phyloP scores from a whole-genome alignment of 2,113 vertebrate genomes.

The Acrocephalus arundinaceus region DNA sequence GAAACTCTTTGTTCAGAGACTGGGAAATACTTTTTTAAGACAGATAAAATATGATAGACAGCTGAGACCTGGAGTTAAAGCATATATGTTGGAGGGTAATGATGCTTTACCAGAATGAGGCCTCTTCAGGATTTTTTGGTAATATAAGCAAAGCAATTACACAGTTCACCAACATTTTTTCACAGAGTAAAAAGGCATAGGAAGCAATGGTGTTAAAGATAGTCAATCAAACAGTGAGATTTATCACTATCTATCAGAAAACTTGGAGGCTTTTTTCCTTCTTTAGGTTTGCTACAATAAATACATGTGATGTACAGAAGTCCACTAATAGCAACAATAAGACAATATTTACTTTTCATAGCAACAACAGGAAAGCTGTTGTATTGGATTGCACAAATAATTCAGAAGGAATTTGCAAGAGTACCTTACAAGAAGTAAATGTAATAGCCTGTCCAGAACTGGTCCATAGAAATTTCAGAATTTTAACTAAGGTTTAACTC shows the following conservation, averaged over 20 bases:
- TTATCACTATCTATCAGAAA: not conserved
- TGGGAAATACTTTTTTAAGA: not conserved
- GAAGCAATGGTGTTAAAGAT: not conserved
- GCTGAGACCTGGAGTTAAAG: not conserved
- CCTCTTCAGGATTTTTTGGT: not conserved
- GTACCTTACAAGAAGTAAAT: not conserved
- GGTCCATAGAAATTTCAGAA: not conserved
- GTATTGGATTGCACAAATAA: not conserved
- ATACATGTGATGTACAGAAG: not conserved
- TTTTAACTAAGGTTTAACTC: not conserved
- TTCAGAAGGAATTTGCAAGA: not conserved
- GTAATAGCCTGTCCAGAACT: not conserved
- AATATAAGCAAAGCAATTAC: not conserved
- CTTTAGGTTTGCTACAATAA: not conserved
- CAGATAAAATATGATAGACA: not conserved
- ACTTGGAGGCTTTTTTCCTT: not conserved
- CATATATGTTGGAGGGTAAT: not conserved
- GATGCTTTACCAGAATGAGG: not conserved
- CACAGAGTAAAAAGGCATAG: not conserved
- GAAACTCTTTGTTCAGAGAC: not conserved
- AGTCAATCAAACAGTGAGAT: not conserved
- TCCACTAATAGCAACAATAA: not conserved
- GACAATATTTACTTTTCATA: not conserved
- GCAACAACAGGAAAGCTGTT: not conserved
- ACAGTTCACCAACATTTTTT: not conserved